Conservation (phyloP, 2,113 vertebrate genomes). For the Rhinoptilus africanus region DNA sequence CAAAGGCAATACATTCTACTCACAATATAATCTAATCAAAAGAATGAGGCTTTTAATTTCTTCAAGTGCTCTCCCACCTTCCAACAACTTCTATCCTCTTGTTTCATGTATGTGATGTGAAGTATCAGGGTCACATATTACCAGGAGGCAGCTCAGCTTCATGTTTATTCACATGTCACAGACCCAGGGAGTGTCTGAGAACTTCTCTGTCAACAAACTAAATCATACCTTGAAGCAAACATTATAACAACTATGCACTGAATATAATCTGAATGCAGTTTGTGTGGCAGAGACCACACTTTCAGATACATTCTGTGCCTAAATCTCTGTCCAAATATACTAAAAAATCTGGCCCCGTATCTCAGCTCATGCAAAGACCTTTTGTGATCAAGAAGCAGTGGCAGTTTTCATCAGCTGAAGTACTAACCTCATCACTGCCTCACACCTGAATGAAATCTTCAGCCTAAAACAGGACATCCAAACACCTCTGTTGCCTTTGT, state of each 20-base stretch:
- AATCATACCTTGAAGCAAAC: neutral
- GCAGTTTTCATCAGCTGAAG: neutral
- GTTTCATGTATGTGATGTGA: constrained; percentile 21
- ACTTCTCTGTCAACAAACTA: neutral
- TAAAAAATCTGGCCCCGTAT: neutral
- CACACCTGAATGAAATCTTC: neutral
- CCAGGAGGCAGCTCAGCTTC: neutral
- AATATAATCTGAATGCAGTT: neutral
- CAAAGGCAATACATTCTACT: neutral
- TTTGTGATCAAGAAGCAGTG: neutral
- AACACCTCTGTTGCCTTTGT: neutral
- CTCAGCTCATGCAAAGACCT: neutral
- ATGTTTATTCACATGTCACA: neutral
- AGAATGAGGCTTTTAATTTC: neutral
- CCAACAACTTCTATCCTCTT: neutral
- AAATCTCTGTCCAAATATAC: neutral
- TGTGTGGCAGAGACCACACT: neutral
- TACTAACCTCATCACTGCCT: neutral
- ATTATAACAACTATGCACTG: neutral
- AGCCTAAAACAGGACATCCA: neutral
- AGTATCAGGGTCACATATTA: neutral
- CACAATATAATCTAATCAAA: neutral
- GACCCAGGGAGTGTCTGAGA: neutral
- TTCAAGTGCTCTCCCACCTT: neutral
- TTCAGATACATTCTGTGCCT: neutral